These are phyloP conservation scores for Drosophila sulfurigaster DNA, from an alignment of 1,140 invertebrate species.

Conservation along the genomic window DNA sequence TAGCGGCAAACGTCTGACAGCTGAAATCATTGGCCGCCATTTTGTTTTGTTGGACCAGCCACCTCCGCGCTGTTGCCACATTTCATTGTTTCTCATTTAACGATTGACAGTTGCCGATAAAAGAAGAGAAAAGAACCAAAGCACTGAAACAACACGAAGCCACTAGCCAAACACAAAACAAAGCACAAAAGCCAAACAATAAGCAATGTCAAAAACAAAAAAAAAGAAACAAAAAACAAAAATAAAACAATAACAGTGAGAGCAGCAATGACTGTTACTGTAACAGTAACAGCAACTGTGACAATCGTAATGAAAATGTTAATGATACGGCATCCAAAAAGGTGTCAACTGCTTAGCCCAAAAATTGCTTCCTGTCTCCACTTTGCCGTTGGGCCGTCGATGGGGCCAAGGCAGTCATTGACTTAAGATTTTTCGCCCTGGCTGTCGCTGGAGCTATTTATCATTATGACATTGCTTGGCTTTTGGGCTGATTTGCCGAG, in stretches of 20 bases:
- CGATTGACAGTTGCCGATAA: slow-evolving; percentile 79
- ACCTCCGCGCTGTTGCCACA: slow-evolving; percentile 49
- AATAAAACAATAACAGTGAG: slow-evolving; percentile 45
- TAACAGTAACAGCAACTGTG: slow-evolving; percentile 13
- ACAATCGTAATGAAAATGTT: slow-evolving; percentile 72
- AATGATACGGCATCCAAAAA: slow-evolving; percentile 62
- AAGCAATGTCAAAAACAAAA: slow-evolving; percentile 1
- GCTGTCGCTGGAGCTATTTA: slow-evolving; percentile 60
- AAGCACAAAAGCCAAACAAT: slow-evolving; percentile 29
- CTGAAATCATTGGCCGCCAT: slow-evolving; percentile 72
- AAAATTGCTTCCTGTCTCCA: slow-evolving; percentile 41
- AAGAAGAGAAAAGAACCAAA: slow-evolving; percentile 7
- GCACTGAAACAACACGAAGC: slow-evolving; percentile 31
- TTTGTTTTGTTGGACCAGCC: slow-evolving; percentile 39
- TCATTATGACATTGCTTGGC: slow-evolving; percentile 73
- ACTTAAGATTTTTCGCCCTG: slow-evolving; percentile 26
- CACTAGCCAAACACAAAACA: slow-evolving; percentile 44
- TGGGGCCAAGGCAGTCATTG: not conserved
- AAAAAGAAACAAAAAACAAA: slow-evolving; percentile 9
- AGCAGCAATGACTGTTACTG: not conserved
- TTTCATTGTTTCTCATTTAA: slow-evolving; percentile 83
- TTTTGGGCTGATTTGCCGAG: slow-evolving; percentile 63
- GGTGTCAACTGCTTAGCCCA: slow-evolving; percentile 67
- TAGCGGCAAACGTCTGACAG: slow-evolving; percentile 59
- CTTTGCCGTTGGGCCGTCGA: not conserved